Percentiles rank a stretch among this genome's conserved stretches.
Conservation (phyloP, 1,140 invertebrate genomes). For the Camponotus floridanus region DNA sequence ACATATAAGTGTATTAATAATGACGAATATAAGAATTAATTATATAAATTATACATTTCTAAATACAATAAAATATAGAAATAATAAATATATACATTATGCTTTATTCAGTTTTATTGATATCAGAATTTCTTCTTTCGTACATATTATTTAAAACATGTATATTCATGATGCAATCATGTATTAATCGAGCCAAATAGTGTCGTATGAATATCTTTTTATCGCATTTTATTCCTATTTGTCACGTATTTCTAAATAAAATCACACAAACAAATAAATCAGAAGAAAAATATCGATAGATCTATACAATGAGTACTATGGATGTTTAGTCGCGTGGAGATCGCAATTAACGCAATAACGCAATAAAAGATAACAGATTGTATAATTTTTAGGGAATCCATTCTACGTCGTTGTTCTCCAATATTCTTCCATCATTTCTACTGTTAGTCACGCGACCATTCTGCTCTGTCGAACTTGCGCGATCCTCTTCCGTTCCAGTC, state of each 20-base stretch:
- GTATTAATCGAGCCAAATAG: not conserved
- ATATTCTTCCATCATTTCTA: conserved; percentile 60
- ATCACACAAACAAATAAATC: not conserved
- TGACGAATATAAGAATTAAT: not conserved
- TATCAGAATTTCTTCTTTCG: not conserved
- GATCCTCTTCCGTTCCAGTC: conserved; percentile 77
- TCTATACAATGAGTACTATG: not conserved
- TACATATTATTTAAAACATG: conserved; percentile 2
- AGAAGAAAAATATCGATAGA: not conserved
- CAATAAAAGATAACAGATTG: conserved; percentile 3
- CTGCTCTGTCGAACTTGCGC: conserved; percentile 1
- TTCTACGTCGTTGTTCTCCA: conserved; percentile 84
- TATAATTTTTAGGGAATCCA: conserved; percentile 81
- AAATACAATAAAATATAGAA: not conserved
- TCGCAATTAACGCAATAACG: not conserved
- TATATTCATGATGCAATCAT: not conserved
- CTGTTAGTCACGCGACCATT: conserved; percentile 24
- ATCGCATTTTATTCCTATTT: conserved; percentile 2
- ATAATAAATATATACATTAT: not conserved
- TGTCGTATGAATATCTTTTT: not conserved
- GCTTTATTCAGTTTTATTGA: conserved; percentile 36
- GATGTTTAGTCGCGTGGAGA: not conserved
- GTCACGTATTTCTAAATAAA: not conserved
- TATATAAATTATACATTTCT: conserved; percentile 10
- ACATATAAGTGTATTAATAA: not conserved